A percentile compares a stretch with the other conserved stretches of the same genome.
Evolutionary conservation across 2,113 vertebrate species (phyloP).

Genomic region (Paraplagusia blochii): DNA sequence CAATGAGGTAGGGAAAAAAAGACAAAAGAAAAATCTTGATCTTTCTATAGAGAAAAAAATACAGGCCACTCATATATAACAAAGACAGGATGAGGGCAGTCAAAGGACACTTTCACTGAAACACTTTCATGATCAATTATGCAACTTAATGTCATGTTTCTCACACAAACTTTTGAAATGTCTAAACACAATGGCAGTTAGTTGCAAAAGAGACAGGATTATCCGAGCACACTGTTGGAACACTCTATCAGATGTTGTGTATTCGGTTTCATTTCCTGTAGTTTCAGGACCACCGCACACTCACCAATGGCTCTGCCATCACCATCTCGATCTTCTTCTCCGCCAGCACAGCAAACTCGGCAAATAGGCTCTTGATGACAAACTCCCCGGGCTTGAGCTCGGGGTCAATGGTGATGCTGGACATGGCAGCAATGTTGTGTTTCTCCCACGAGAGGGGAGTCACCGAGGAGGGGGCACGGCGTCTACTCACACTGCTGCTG

Average conservation of each 20-base stretch:
- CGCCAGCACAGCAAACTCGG: conserved; percentile 96
- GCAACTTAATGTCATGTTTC: not conserved
- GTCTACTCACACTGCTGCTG: conserved; percentile 80
- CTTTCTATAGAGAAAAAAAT: not conserved
- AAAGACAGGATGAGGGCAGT: not conserved
- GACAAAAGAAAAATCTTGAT: no score
- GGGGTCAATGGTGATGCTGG: conserved; percentile 96
- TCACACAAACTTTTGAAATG: not conserved
- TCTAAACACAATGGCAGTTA: conserved; percentile 17
- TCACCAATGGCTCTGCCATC: conserved; percentile 99
- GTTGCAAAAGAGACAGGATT: conserved; percentile 29
- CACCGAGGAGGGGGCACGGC: conserved; percentile 62
- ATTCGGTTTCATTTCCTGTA: conserved; percentile 43
- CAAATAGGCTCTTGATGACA: conserved; percentile 99
- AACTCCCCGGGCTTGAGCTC: conserved; percentile 99
- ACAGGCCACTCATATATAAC: not conserved
- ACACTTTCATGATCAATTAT: not conserved
- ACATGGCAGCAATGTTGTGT: conserved; percentile 82
- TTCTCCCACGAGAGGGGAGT: conserved; percentile 72
- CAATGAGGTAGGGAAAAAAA: not conserved
- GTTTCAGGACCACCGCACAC: conserved; percentile 48
- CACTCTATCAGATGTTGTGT: conserved; percentile 15
- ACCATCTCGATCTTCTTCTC: conserved; percentile 99
- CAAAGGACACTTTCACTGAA: not conserved
- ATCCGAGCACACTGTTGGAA: conserved; percentile 17